These are phyloP conservation scores for Dolichotis patagonum DNA, from an alignment of 2,113 vertebrate genomes.

Conservation along the genomic window DNA sequence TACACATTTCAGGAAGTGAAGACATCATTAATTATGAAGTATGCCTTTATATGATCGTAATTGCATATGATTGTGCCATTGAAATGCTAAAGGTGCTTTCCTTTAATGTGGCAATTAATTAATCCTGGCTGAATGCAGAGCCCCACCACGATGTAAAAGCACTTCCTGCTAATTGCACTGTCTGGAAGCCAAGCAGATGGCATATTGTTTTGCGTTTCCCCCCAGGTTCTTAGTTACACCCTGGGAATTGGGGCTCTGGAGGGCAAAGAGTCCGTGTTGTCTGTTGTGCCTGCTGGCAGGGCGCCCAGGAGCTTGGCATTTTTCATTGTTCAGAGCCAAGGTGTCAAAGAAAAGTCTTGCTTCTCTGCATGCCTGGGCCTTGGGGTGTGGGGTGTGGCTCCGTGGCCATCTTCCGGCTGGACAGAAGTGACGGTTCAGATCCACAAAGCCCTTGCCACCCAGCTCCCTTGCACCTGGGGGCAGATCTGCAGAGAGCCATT, in stretches of 20 bases:
- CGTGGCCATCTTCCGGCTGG: background rate
- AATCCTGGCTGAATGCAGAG: slow-evolving; percentile 58
- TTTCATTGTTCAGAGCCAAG: slow-evolving; percentile 56
- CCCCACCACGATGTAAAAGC: background rate
- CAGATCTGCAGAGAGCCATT: background rate
- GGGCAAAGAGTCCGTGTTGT: background rate
- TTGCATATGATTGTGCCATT: slow-evolving; percentile 70
- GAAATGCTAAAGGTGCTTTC: slow-evolving; percentile 71
- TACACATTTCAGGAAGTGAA: slow-evolving; percentile 69
- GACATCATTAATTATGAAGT: slow-evolving; percentile 73
- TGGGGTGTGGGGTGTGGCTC: fast-evolving
- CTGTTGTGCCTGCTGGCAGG: slow-evolving; percentile 42
- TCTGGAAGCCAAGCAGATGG: slow-evolving; percentile 65
- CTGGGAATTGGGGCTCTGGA: background rate
- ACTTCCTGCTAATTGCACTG: slow-evolving; percentile 48
- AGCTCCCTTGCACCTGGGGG: too few relatives aligned
- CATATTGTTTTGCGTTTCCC: slow-evolving; percentile 40
- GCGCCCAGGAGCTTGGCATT: slow-evolving; percentile 25
- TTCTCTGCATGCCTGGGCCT: background rate
- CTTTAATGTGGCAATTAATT: slow-evolving; percentile 73
- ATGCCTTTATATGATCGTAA: slow-evolving; percentile 57
- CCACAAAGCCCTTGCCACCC: background rate
- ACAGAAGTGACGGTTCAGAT: background rate
- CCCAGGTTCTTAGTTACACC: slow-evolving; percentile 42
- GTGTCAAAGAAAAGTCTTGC: slow-evolving; percentile 6